Conservation (phyloP, 2,888 invertebrate genomes). For the Ditula angustiorana region DNA sequence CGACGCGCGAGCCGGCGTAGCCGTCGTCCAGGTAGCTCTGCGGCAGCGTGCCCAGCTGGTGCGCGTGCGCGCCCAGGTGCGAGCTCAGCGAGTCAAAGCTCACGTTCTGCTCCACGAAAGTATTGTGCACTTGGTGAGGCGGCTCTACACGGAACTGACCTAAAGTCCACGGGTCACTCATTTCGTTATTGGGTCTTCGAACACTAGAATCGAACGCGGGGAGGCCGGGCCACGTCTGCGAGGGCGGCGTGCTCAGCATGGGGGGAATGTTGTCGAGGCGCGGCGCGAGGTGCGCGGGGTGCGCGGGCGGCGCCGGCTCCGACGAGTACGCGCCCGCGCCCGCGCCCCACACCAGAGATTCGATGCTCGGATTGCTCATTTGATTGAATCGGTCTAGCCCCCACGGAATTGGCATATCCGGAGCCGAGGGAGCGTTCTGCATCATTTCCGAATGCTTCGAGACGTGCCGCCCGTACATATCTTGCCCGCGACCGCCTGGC, state of each 20-base stretch:
- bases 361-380: slow-evolving; percentile 61
- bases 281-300: slow-evolving; percentile 46
- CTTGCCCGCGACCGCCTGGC: slow-evolving; percentile 57
- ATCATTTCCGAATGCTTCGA: slow-evolving; percentile 65
- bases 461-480: slow-evolving; percentile 63
- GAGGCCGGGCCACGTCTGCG: slow-evolving; percentile 67
- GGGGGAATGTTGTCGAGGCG: slow-evolving; percentile 60
- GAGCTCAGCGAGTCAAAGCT: slow-evolving; percentile 71
- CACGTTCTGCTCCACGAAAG: slow-evolving; percentile 73
- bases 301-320: slow-evolving; percentile 46
- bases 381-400: slow-evolving; percentile 66
- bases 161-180: slow-evolving; percentile 73
- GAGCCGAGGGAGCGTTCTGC: slow-evolving; percentile 55
- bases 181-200: slow-evolving; percentile 59
- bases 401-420: slow-evolving; percentile 68
- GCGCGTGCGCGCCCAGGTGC: slow-evolving; percentile 52
- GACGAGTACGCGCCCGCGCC: slow-evolving; percentile 51
- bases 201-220: slow-evolving; percentile 66
- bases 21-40: slow-evolving; percentile 72
- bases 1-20: slow-evolving; percentile 75
- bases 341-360: slow-evolving; percentile 71
- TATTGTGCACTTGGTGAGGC: slow-evolving; percentile 69
- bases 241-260: slow-evolving; percentile 68
- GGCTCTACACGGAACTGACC: slow-evolving; percentile 77
- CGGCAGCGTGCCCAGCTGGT: slow-evolving; percentile 59